Evolutionary conservation across 2,113 vertebrate genomes (phyloP).

Genomic region (Phyllopteryx taeniolatus): DNA sequence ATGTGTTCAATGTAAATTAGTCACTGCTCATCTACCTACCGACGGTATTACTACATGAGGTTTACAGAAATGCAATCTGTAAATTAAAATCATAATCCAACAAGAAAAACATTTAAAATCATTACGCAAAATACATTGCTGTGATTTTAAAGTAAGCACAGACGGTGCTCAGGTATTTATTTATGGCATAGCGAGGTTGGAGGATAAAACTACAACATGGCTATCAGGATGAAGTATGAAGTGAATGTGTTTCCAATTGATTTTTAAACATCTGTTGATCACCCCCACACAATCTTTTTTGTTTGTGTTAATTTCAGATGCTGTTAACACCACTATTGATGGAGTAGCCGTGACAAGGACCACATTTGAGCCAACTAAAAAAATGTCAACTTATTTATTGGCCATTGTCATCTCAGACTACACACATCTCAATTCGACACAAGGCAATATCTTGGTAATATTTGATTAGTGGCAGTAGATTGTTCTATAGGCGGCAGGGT

Average conservation of each 20-base stretch:
- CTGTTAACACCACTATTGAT: not conserved
- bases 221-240: not conserved
- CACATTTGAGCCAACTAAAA: slow-evolving; percentile 70
- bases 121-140: not conserved
- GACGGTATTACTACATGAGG: no score
- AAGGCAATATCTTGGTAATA: slow-evolving; percentile 55
- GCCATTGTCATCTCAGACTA: slow-evolving; percentile 84
- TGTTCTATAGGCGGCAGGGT: not conserved
- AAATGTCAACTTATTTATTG: slow-evolving; percentile 88
- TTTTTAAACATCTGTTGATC: not conserved
- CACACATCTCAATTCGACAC: accelerated
- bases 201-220: not conserved
- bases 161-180: no score
- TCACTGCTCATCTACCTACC: no score
- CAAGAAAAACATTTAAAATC: not conserved
- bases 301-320: slow-evolving; percentile 38
- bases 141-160: no score
- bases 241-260: not conserved
- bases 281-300: not conserved
- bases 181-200: not conserved
- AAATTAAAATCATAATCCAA: not conserved
- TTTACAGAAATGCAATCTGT: no score
- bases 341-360: slow-evolving; percentile 40
- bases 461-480: not conserved
- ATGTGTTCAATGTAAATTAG: no score